phyloP scores from a whole-genome alignment of 2,888 invertebrate genomes.

The Bruchidius siliquastri region DNA sequence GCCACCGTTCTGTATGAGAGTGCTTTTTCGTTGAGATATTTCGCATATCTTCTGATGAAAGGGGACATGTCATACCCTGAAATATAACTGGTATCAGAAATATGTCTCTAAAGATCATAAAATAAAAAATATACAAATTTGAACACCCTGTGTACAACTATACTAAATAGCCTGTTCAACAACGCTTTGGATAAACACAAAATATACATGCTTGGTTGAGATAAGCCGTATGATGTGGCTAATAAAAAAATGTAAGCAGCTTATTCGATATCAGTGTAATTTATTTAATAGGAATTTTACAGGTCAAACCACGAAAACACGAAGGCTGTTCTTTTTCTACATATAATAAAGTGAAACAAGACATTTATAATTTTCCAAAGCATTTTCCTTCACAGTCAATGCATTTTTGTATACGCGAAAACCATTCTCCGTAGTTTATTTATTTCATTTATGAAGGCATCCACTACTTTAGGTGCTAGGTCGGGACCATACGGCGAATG shows the following conservation, averaged over 20 bases:
- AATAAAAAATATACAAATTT: slow-evolving; percentile 11
- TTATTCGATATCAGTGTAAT: no score
- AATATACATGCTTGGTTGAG: slow-evolving; percentile 1
- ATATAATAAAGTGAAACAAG: no score
- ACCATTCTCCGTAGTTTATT: no score
- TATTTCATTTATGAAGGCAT: no score
- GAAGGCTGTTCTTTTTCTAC: no score
- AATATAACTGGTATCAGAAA: slow-evolving; percentile 12
- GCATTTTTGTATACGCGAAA: no score
- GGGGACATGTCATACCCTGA: slow-evolving; percentile 68
- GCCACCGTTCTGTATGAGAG: slow-evolving; percentile 97
- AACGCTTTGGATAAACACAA: not conserved
- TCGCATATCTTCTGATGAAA: slow-evolving; percentile 95
- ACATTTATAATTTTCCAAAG: no score
- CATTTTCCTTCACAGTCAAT: no score
- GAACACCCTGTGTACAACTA: not conserved
- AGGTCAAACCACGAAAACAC: no score
- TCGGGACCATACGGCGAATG: no score
- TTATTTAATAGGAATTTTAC: no score
- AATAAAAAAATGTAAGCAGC: not conserved
- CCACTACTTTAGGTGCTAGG: no score
- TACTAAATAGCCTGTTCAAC: not conserved
- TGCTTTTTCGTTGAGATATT: slow-evolving; percentile 98
- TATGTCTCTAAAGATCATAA: not conserved
- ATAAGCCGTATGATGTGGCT: not conserved